Percentiles rank a stretch among this genome's conserved stretches.
These are phyloP conservation scores for Mirounga angustirostris DNA, from an alignment of 2,113 vertebrate genomes.

Conservation along the genomic window DNA sequence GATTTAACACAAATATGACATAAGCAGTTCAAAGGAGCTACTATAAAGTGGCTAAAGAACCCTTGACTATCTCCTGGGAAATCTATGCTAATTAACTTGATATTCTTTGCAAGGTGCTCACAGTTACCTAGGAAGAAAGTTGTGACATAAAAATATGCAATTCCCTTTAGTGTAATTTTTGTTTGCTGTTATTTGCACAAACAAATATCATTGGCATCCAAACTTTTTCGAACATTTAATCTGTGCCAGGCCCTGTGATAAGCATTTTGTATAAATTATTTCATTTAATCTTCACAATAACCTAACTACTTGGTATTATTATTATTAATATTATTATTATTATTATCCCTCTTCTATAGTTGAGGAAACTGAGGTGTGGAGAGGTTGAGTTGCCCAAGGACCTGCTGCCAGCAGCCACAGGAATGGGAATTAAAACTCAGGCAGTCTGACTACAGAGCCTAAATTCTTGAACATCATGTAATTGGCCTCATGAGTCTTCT, in stretches of 20 bases:
- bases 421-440: background rate
- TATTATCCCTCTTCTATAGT: background rate
- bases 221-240: background rate
- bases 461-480: background rate
- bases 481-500: background rate
- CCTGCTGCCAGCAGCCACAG: background rate
- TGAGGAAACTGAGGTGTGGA: background rate
- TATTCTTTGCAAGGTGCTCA: background rate
- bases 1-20: background rate
- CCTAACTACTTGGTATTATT: background rate
- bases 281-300: background rate
- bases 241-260: background rate
- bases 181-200: background rate
- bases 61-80: background rate
- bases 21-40: background rate
- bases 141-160: background rate
- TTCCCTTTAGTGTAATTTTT: background rate
- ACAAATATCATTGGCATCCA: background rate
- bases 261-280: conserved; percentile 1
- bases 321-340: background rate
- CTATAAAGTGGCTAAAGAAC: background rate
- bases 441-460: background rate
- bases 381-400: background rate
- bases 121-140: background rate
- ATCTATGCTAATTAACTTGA: background rate